A percentile compares a stretch with the other conserved stretches of the same genome.
Evolutionary conservation across 2,113 vertebrate genomes (phyloP).

Genomic region (Callopanchax toddi): DNA sequence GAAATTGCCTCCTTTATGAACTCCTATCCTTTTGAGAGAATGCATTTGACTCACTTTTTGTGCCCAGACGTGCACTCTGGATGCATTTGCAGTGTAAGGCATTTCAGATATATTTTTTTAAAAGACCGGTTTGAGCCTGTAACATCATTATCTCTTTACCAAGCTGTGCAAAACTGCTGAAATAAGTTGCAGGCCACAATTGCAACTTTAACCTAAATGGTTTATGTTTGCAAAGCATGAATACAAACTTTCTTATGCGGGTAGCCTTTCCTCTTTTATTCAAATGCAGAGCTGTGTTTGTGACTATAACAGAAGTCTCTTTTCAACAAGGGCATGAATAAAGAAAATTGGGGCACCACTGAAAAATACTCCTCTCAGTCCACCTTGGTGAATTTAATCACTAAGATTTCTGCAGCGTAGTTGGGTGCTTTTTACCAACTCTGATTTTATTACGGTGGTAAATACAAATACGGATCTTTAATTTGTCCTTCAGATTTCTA

Average conservation of each 20-base stretch:
- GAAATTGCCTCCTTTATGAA: background rate
- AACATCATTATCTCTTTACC: slow-evolving; percentile 61
- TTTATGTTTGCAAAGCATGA: slow-evolving; percentile 37
- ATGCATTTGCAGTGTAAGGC: background rate
- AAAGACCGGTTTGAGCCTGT: slow-evolving; percentile 32
- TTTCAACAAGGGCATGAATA: background rate
- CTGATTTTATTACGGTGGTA: background rate
- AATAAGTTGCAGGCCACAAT: slow-evolving; percentile 32
- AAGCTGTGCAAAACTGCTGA: slow-evolving; percentile 42
- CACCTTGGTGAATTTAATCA: background rate
- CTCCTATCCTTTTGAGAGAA: background rate
- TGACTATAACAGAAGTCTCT: slow-evolving; percentile 1
- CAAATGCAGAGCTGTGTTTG: slow-evolving; percentile 22
- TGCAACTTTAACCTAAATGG: slow-evolving; percentile 51
- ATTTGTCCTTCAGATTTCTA: background rate
- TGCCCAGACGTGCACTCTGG: background rate
- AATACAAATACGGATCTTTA: background rate
- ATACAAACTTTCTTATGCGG: slow-evolving; percentile 40
- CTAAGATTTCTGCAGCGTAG: background rate
- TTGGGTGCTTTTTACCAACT: background rate
- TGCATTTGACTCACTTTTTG: background rate
- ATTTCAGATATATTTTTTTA: background rate
- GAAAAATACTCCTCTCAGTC: background rate
- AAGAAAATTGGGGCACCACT: background rate
- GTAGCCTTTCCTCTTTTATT: slow-evolving; percentile 33